Evolutionary conservation across 1,140 invertebrate species (phyloP), one percentile per base, ranked within the genome.

Genomic region (Pseudachorutes palmiensis): DNA sequence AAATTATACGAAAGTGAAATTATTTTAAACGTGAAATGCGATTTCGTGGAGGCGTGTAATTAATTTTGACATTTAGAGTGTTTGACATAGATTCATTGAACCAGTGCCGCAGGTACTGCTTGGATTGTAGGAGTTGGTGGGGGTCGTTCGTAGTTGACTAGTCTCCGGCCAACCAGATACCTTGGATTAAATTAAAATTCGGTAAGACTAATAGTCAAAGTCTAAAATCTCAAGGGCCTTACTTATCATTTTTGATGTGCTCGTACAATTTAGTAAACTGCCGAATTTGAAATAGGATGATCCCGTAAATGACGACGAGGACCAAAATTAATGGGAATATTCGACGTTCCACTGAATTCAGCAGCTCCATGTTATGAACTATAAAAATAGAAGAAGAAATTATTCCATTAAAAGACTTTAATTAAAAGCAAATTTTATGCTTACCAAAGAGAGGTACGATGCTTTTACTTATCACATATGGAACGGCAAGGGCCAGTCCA

Each of bases 211-310:
- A 63, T 62, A 19, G 51, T 45, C 31, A 14, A 62, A 19, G 71
- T 63, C 70, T 65, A 61, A 70, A 24, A 67, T 70, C 31, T 67
- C 33, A 63, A 28, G 31, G 24, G 9, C 78, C 80, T 79, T 79
- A 98, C 81, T 98, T 98, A 77, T 99, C 96, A 81, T 99, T 98
- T 79, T 97, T 97, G 76, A 99, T 99, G 79, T 97, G 95, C 77
- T 98, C 92, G 77, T 98, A 98, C 0, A 99, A 82, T 75, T 92
- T 89, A 74, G 85, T 87, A 78, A 98, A 94, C 77, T 98, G 95
- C 64, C 88, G 85, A 36, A 95, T 86, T 81, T 94, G 90, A 74
- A 85, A 84, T 62, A 84, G 81, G 57, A 92, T 82, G 58, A 93
- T 83, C 51, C 85, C 83, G 55, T 84, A 80, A 36, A 89, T 79